phyloP scores from a whole-genome alignment of 2,113 vertebrate species.

The Psittacara wagleri region DNA sequence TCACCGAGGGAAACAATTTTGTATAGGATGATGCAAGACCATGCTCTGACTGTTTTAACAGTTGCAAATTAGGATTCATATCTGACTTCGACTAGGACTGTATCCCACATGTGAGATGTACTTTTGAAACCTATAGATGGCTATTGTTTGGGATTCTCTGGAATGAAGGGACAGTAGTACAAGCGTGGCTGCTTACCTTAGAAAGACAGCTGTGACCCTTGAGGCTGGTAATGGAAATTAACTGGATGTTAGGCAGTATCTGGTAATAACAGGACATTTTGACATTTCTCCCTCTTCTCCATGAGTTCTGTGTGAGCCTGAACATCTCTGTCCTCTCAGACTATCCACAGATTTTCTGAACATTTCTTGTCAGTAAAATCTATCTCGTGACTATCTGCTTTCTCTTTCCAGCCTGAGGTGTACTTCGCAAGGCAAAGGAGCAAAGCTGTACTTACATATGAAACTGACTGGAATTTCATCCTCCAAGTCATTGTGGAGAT shows the following conservation, averaged over 20 bases:
- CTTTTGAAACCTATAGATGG: background rate
- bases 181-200: fast-evolving
- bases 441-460: background rate
- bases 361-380: background rate
- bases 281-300: background rate
- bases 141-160: background rate
- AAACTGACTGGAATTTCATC: background rate
- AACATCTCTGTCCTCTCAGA: background rate
- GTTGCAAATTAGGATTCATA: background rate
- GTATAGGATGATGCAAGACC: background rate
- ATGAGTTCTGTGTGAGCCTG: background rate
- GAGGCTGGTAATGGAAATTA: background rate
- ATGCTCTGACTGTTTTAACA: background rate
- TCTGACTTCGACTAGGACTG: background rate
- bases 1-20: background rate
- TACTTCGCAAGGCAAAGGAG: background rate
- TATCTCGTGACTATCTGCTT: too few relatives aligned
- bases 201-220: background rate
- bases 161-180: background rate
- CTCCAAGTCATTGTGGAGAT: background rate
- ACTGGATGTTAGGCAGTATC: background rate
- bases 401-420: background rate
- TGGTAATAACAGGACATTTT: background rate
- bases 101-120: background rate
- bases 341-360: background rate